Evolutionary conservation across 2,888 invertebrate genomes (phyloP).

Genomic region (Platynereis dumerilii): DNA sequence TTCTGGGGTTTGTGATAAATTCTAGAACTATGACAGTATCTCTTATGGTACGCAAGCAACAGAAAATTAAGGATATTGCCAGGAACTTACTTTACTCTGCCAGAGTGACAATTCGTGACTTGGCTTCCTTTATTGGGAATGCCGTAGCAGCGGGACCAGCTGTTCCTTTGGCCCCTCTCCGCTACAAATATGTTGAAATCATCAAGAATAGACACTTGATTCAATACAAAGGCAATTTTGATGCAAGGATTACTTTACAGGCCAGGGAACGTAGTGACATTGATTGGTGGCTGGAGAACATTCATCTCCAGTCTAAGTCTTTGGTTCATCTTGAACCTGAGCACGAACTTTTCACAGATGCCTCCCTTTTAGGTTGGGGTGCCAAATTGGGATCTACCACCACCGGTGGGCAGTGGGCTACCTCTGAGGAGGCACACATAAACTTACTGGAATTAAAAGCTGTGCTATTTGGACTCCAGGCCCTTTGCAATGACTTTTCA

Average conservation of each 20-base stretch:
- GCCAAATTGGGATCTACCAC: not conserved
- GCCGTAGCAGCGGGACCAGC: not conserved
- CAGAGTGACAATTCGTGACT: not conserved
- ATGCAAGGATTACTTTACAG: too few species aligned
- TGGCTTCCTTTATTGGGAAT: constrained; percentile 6
- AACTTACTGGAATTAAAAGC: constrained; percentile 3
- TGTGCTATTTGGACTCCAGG: not conserved
- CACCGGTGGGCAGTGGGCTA: too few species aligned
- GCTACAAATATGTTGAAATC: not conserved
- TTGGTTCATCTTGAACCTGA: not conserved
- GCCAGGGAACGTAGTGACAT: too few species aligned
- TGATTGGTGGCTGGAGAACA: not conserved
- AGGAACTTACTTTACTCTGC: too few species aligned
- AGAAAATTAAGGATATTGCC: too few species aligned
- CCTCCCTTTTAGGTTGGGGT: constrained; percentile 4
- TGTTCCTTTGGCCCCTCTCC: not conserved
- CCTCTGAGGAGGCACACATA: not conserved
- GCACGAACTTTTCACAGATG: not conserved
- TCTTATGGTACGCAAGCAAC: too few species aligned
- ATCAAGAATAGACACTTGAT: too few species aligned
- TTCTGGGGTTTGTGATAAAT: too few species aligned
- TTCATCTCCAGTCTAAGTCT: not conserved
- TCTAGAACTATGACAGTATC: too few species aligned
- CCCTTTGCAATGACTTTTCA: not conserved
- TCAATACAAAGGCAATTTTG: too few species aligned